phyloP scores from a whole-genome alignment of 1,140 invertebrate species.

The Wasmannia auropunctata region DNA sequence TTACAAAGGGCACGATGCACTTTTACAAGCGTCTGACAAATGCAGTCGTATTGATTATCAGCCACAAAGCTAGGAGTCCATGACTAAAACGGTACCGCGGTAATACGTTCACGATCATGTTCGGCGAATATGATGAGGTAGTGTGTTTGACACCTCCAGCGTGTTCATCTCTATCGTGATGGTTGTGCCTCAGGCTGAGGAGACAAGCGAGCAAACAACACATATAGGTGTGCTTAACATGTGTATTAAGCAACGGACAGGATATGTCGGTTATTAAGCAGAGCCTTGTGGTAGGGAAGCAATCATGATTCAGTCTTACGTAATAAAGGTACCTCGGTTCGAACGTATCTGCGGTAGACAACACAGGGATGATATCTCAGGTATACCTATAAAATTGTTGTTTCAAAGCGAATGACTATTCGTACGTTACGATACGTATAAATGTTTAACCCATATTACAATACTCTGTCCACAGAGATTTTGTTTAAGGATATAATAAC shows the following conservation, averaged over 20 bases:
- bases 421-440: background rate
- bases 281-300: conserved; percentile 58
- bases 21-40: conserved; percentile 35
- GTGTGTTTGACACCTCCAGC: conserved; percentile 72
- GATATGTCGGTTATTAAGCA: conserved; percentile 65
- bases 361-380: background rate
- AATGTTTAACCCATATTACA: background rate
- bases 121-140: conserved; percentile 54
- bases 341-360: background rate
- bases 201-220: conserved; percentile 61
- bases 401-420: background rate
- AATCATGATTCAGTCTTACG: conserved; percentile 55
- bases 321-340: conserved; percentile 30
- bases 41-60: conserved; percentile 64
- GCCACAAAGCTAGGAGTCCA: conserved; percentile 57
- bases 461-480: too few species aligned
- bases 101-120: conserved; percentile 58
- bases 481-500: background rate
- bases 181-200: conserved; percentile 53
- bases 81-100: conserved; percentile 53
- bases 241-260: conserved; percentile 67
- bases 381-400: background rate
- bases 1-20: background rate
- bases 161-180: conserved; percentile 63
- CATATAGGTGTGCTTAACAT: conserved; percentile 60